Conservation (phyloP, 2,113 vertebrate species). For the rabbit (Oryctolagus cuniculus) region DNA sequence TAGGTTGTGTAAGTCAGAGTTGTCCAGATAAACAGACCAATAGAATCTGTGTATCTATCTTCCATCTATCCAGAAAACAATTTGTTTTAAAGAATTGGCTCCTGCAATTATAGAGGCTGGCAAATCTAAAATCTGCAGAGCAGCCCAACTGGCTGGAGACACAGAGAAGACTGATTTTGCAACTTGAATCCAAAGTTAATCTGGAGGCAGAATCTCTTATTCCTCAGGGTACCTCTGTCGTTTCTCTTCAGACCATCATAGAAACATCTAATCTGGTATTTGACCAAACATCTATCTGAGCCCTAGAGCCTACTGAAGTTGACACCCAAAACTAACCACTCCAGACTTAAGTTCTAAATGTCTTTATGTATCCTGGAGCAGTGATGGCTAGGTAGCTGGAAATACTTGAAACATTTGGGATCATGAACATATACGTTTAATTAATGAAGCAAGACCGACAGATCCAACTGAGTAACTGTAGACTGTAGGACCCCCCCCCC, state of each 20-base stretch:
- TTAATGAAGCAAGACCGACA: neutral
- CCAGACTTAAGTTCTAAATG: neutral
- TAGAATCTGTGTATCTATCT: neutral
- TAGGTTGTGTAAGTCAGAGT: neutral
- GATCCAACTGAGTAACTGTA: neutral
- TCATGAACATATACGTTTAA: neutral
- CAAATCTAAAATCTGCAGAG: neutral
- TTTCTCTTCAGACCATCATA: neutral
- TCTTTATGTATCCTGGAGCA: neutral
- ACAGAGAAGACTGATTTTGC: neutral
- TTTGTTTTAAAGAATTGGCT: conserved; percentile 9
- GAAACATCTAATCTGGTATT: neutral
- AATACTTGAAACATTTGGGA: neutral
- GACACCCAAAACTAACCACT: neutral
- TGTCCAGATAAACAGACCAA: neutral
- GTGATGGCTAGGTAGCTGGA: neutral
- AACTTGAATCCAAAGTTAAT: neutral
- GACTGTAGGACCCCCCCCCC: no score
- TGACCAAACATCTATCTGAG: neutral
- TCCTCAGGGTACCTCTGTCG: neutral
- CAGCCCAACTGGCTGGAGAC: neutral
- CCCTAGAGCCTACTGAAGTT: neutral
- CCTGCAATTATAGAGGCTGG: neutral
- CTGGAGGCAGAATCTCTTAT: neutral
- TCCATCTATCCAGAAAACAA: neutral